Conservation (phyloP, 2,797 vertebrate genomes). For the Malurus leucopterus region DNA sequence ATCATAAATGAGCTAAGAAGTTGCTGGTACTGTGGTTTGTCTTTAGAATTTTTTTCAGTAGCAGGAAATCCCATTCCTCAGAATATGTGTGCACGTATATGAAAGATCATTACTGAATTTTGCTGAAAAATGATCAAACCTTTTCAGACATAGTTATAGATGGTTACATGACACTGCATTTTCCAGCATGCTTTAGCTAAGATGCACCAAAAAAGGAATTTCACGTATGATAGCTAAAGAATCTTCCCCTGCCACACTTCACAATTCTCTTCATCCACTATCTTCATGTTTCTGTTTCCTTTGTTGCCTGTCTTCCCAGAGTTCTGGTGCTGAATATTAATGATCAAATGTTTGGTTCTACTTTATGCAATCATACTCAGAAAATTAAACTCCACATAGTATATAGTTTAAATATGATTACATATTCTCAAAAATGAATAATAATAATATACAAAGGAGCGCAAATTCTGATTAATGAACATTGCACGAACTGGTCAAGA, state of each 20-base stretch:
- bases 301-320: background rate
- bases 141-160: background rate
- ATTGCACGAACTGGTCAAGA: background rate
- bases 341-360: background rate
- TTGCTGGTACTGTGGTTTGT: background rate
- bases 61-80: fast-evolving
- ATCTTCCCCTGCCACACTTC: background rate
- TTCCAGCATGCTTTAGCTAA: background rate
- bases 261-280: background rate
- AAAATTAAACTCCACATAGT: background rate
- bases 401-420: background rate
- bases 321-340: background rate
- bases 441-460: background rate
- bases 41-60: background rate
- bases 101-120: background rate
- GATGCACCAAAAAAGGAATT: background rate
- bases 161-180: background rate
- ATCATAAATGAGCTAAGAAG: background rate
- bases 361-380: background rate
- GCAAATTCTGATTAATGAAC: background rate
- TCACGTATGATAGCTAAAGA: background rate
- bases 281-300: background rate
- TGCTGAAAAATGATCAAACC: background rate
- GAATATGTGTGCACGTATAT: background rate
- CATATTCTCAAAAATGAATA: background rate